A percentile compares a stretch with the other conserved stretches of the same genome.
Evolutionary conservation across 35 echinoderm and acorn worm species (phyloP).

Genomic region (Holothuria glaberrima): DNA sequence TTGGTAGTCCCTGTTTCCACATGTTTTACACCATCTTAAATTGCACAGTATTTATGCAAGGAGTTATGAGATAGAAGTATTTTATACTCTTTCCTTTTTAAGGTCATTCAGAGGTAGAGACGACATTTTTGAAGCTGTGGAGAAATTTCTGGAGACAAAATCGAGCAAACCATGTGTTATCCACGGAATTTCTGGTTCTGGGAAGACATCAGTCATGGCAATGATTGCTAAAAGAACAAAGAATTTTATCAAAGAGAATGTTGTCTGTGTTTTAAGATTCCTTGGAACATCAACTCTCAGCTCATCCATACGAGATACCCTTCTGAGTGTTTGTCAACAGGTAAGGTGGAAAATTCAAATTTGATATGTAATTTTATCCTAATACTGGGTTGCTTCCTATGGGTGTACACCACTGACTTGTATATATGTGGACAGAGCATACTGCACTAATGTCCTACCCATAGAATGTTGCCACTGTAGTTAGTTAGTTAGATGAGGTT

Average conservation of each 20-base stretch:
- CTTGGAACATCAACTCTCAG: constrained; percentile 78
- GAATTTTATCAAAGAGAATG: constrained; percentile 47
- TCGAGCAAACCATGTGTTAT: constrained; percentile 71
- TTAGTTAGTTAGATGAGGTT: too few relatives aligned
- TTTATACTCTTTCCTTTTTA: not conserved
- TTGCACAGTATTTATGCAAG: too few relatives aligned
- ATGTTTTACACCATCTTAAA: too few relatives aligned
- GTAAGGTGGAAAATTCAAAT: constrained; percentile 17
- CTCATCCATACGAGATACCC: constrained; percentile 63
- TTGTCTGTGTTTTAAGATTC: constrained; percentile 73
- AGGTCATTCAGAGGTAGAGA: constrained; percentile 77
- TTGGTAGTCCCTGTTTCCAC: too few relatives aligned
- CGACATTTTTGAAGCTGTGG: constrained; percentile 60
- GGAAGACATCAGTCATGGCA: constrained; percentile 88
- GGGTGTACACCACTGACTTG: too few relatives aligned
- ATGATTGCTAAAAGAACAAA: constrained; percentile 70
- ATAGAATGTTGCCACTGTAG: too few relatives aligned
- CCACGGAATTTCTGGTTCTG: constrained; percentile 85
- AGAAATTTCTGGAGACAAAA: constrained; percentile 24
- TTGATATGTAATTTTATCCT: too few relatives aligned
- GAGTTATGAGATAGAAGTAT: not conserved
- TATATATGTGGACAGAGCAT: too few relatives aligned
- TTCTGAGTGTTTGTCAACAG: constrained; percentile 74
- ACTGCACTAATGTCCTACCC: too few relatives aligned
- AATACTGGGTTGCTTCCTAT: too few relatives aligned